Conservation (phyloP, 64 coral and sea anemone genomes). For the Hydrozoanthus tunicans region DNA sequence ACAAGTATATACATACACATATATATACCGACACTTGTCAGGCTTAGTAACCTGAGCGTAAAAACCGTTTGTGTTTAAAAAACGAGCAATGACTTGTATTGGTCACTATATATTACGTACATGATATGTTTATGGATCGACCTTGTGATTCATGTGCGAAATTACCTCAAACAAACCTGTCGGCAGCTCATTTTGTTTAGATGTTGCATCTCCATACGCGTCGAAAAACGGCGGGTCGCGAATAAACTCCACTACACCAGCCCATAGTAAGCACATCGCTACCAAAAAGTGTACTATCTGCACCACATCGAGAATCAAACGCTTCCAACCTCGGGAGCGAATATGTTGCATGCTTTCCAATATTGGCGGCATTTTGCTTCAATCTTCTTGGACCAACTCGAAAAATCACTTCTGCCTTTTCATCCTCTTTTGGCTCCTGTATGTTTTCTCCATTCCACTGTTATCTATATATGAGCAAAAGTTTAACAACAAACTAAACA, state of each 20-base stretch:
- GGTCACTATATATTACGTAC: no score
- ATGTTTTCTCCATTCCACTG: not conserved
- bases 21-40: no score
- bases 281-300: constrained; percentile 82
- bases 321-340: constrained; percentile 47
- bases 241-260: constrained; percentile 87
- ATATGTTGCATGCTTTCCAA: constrained; percentile 54
- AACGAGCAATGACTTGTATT: no score
- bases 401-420: not conserved
- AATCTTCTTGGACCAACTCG: not conserved
- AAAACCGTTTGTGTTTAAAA: no score
- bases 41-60: no score
- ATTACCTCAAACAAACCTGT: constrained; percentile 80
- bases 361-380: constrained; percentile 67
- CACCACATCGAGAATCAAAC: constrained; percentile 30
- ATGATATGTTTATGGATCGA: no score
- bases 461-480: not conserved
- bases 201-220: constrained; percentile 79
- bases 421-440: not conserved
- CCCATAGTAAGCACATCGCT: constrained; percentile 75
- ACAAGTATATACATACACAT: no score
- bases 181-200: constrained; percentile 62
- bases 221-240: constrained; percentile 84
- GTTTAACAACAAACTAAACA: no score
- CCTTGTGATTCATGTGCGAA: not conserved